phyloP scores from a whole-genome alignment of 2,888 invertebrate species.

The Ischnura elegans region DNA sequence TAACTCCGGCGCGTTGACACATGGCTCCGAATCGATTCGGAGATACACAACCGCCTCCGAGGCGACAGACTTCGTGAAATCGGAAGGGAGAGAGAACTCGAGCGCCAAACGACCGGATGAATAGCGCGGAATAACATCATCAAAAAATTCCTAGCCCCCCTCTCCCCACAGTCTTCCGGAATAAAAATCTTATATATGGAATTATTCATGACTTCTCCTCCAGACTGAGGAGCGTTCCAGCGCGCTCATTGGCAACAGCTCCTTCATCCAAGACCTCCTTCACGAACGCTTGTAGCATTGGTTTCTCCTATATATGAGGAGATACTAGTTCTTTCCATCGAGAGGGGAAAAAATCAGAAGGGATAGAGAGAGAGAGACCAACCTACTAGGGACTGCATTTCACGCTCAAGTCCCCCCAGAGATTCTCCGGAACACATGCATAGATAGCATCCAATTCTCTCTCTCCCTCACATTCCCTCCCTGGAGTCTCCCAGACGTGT shows the following conservation, averaged over 20 bases:
- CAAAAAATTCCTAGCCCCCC: background rate
- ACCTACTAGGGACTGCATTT: background rate
- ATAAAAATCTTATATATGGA: background rate
- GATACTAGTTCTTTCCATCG: too few relatives aligned
- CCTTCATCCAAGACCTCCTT: background rate
- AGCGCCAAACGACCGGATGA: background rate
- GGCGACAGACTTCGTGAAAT: background rate
- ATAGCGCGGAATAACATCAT: constrained; percentile 33
- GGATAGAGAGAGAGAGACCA: background rate
- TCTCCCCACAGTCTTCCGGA: background rate
- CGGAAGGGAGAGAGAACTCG: background rate
- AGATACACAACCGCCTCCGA: background rate
- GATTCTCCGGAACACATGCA: too few relatives aligned
- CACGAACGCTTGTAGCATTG: background rate
- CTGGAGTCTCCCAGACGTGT: background rate
- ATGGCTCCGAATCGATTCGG: background rate
- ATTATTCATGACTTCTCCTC: constrained; percentile 5
- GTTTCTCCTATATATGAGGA: background rate
- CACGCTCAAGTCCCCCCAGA: background rate
- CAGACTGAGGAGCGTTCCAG: background rate
- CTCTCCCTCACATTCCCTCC: background rate
- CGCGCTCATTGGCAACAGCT: background rate
- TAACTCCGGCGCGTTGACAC: background rate
- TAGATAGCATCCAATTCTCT: background rate
- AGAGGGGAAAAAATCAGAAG: too few relatives aligned